These are phyloP conservation scores for Xiphias gladius DNA, from an alignment of 2,113 vertebrate species.

Conservation along the genomic window DNA sequence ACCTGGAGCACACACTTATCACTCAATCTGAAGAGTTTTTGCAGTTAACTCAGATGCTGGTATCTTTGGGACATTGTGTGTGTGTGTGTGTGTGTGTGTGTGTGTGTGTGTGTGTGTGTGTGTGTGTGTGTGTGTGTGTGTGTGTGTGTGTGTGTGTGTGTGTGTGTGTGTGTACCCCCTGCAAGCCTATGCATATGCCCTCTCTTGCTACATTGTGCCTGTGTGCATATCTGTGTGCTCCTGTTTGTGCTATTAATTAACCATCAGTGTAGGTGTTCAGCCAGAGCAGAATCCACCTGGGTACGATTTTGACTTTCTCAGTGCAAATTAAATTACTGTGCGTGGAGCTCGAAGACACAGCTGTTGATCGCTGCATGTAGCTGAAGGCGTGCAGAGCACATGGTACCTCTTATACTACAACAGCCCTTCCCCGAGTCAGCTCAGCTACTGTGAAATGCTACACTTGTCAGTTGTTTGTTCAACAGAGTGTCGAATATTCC, in stretches of 20 bases:
- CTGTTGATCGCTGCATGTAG: constrained; percentile 57
- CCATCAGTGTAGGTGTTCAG: constrained; percentile 54
- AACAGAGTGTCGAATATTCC: constrained; percentile 26
- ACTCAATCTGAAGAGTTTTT: constrained; percentile 37
- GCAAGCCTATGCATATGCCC: constrained; percentile 3
- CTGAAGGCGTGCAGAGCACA: constrained; percentile 61
- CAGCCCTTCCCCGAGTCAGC: constrained; percentile 31
- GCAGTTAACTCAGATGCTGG: constrained; percentile 16
- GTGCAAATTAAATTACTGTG: constrained; percentile 71
- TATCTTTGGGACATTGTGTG: neutral
- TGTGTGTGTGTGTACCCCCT: neutral
- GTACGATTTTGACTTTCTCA: constrained; percentile 53
- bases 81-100: neutral
- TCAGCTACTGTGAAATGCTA: constrained; percentile 39
- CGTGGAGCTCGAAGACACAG: constrained; percentile 55
- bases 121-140: neutral
- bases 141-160: neutral
- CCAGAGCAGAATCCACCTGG: constrained; percentile 45
- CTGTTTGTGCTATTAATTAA: constrained; percentile 77
- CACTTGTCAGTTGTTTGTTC: constrained; percentile 42
- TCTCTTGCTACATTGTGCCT: neutral
- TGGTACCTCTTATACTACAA: constrained; percentile 40
- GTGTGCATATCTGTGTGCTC: constrained; percentile 12
- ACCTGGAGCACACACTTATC: neutral
- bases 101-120: neutral